Evolutionary conservation across 2,113 vertebrate genomes (phyloP), one percentile per base, ranked within the genome.

Genomic region (Indicator maculatus): DNA sequence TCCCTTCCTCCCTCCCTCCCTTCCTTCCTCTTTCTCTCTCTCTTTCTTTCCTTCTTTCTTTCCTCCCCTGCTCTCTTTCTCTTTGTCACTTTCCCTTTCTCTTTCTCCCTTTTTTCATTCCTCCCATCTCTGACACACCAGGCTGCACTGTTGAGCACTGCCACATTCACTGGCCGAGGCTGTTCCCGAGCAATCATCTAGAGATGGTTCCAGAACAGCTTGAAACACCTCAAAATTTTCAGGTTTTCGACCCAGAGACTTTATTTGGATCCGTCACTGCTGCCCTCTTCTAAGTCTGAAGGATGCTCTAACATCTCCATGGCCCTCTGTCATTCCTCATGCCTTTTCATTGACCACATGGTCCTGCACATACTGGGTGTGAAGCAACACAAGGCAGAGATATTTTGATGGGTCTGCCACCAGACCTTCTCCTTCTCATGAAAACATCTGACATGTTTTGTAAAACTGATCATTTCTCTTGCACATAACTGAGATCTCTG

Each of bases 401-500:
- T 30, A 9, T n/a, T 36, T 65, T 21, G 50, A 13, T 44, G 8
- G 24, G 16, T 67, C 74, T 66, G 47, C 30, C 45, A 64, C 33
- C 28, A 31, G 33, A 26, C 15, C 10, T n/a, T 36, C 50, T 55
- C 44, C 38, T 81, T 28, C 47, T 52, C 55, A 5, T 66, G n/a
- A 47, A 94, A 93, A 77, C 13, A 5, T 38, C 17, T 21, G 20
- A 11, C 13, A 19, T 27, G 47, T 64, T 55, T 85, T 38, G 19
- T 39, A 56, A 72, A 75, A 66, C 56, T 31, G 21, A 66, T 47
- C 14, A 11, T 81, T 80, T 81, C 60, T 83, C 39, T 77, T 0
- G 1, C 33, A 26, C 60, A 16, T 39, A 33, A 36, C 41, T 0
- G 0, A 83, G 24, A 20, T 16, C 64, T 80, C 17, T 2, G 39